Percentiles rank a stretch among this genome's conserved stretches.
phyloP scores from a whole-genome alignment of 1,140 invertebrate genomes.

The Colletes gigas region DNA sequence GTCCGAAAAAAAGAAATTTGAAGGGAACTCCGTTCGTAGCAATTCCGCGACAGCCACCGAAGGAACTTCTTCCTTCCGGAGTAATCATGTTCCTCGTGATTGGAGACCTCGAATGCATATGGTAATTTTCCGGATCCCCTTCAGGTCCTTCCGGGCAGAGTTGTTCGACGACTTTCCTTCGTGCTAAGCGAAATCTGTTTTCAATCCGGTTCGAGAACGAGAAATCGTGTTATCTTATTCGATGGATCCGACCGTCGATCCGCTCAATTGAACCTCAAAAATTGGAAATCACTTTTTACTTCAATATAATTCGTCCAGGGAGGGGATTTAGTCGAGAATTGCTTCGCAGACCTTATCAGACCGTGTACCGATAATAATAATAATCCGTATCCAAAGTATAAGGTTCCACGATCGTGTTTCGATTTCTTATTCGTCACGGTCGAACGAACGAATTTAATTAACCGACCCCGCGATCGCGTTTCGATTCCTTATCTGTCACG shows the following conservation, averaged over 20 bases:
- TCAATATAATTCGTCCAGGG: no score
- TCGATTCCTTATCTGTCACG: background rate
- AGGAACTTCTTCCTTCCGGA: conserved; percentile 25
- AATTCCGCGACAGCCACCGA: background rate
- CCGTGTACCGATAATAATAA: no score
- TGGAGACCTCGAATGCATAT: conserved; percentile 32
- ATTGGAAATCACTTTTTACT: no score
- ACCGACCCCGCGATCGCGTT: background rate
- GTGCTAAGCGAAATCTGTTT: conserved; percentile 19
- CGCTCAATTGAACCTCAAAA: background rate
- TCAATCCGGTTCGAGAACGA: background rate
- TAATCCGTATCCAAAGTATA: background rate
- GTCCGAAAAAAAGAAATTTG: background rate
- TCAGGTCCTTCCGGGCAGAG: background rate
- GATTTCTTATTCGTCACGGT: background rate
- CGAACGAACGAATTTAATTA: background rate
- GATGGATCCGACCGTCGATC: background rate
- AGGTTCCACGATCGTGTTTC: background rate
- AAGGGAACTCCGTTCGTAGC: background rate
- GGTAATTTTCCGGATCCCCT: conserved; percentile 32
- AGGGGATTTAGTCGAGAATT: no score
- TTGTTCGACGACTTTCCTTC: conserved; percentile 5
- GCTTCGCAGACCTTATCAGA: no score
- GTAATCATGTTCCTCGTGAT: conserved; percentile 23
- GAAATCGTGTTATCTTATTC: background rate